These are phyloP conservation scores for Sesia bembeciformis DNA, from an alignment of 2,888 invertebrate species.

Conservation along the genomic window DNA sequence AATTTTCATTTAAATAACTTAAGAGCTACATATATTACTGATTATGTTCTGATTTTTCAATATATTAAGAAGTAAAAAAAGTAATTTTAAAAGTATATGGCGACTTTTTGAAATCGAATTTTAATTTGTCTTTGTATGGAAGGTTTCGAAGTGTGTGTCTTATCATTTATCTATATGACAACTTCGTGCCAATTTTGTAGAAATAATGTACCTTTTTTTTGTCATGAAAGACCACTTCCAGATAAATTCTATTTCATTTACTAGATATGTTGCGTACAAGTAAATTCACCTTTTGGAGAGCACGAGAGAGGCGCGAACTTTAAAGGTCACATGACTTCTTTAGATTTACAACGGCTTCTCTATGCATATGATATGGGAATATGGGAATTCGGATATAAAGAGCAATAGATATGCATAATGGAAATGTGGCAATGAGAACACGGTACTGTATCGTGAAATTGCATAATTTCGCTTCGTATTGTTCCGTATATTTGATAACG, in stretches of 20 bases:
- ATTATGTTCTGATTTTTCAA: too few relatives aligned
- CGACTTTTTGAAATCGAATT: too few relatives aligned
- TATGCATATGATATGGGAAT: conserved; percentile 4
- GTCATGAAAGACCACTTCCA: background rate
- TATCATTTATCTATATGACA: too few relatives aligned
- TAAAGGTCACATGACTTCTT: background rate
- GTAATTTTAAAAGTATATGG: too few relatives aligned
- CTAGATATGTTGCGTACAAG: background rate
- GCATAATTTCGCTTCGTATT: background rate
- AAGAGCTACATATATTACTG: too few relatives aligned
- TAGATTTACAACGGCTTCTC: conserved; percentile 4
- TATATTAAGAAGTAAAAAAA: too few relatives aligned
- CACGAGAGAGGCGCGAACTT: background rate
- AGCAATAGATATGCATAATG: conserved; percentile 1
- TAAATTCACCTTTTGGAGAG: background rate
- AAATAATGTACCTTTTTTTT: background rate
- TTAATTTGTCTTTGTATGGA: too few relatives aligned
- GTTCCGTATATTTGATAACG: background rate
- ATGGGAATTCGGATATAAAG: conserved; percentile 2
- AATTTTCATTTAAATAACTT: too few relatives aligned
- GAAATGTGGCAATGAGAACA: background rate
- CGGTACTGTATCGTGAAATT: background rate
- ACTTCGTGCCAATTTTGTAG: background rate
- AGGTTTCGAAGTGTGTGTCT: too few relatives aligned
- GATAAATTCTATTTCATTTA: background rate